phyloP scores from a whole-genome alignment of 2,888 invertebrate species.

The Lasioglossum leucozonium region DNA sequence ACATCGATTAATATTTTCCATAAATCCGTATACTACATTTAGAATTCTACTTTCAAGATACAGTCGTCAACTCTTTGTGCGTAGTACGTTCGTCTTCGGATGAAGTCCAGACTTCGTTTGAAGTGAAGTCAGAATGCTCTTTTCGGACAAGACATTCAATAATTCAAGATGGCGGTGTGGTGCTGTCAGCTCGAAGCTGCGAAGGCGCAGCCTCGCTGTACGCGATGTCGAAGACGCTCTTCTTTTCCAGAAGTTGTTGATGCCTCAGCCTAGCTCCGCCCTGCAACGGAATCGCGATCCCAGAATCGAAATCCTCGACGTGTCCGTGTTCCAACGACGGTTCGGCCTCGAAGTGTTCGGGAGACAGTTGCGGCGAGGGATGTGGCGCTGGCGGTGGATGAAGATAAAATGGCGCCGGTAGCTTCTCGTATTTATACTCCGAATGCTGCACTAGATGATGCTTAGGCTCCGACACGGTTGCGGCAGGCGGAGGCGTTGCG shows the following conservation, averaged over 20 bases:
- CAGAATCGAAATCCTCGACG: slow-evolving; percentile 87
- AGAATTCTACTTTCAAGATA: slow-evolving; percentile 26
- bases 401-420: slow-evolving; percentile 79
- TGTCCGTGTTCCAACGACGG: slow-evolving; percentile 27
- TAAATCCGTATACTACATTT: not conserved
- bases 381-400: slow-evolving; percentile 81
- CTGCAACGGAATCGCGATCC: slow-evolving; percentile 89
- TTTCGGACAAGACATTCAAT: too few species aligned
- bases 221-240: slow-evolving; percentile 96
- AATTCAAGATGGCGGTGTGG: slow-evolving; percentile 87
- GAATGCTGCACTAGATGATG: slow-evolving; percentile 92
- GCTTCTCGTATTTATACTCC: slow-evolving; percentile 89
- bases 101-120: too few species aligned
- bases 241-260: slow-evolving; percentile 90
- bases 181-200: slow-evolving; percentile 92
- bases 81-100: not conserved
- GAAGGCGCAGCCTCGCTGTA: slow-evolving; percentile 96
- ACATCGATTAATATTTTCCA: not conserved
- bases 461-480: slow-evolving; percentile 84
- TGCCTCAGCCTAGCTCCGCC: slow-evolving; percentile 78
- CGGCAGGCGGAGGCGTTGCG: slow-evolving; percentile 79
- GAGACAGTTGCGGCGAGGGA: slow-evolving; percentile 78
- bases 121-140: too few species aligned
- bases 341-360: slow-evolving; percentile 72
- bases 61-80: slow-evolving; percentile 46